Base-by-base conservation (phyloP, 1,140 invertebrate species). In the Chymomyza costata region DNA sequence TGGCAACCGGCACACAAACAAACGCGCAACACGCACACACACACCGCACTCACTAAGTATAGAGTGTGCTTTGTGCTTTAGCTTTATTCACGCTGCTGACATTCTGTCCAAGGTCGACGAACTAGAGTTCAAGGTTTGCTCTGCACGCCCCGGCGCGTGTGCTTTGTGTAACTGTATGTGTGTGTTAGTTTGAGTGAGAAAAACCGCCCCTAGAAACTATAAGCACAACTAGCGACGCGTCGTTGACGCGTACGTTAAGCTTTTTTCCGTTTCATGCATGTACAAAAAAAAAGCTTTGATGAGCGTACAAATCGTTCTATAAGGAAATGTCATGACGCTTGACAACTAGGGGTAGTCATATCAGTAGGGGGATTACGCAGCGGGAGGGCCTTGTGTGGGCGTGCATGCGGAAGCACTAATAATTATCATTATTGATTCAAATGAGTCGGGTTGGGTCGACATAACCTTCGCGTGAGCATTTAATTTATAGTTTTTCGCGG, bases 91-190 rank as follows among this genome's bases (percentile, higher is more conserved):
- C n/a, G n/a, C n/a, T n/a, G n/a, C 15, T 58, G 41, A 60, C 51
- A 60, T 60, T 60, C 43, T 47, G 37, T n/a, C 70, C 82, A 84
- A 84, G 84, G 91, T 92, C 53, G 91, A 90, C 63, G 93, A 92
- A 87, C 93, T 93, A 66, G 92, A 84, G 82, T 84, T 84, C 82
- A 84, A 84, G 82, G 82, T 82, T 65, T 40, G 64, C 8, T 25
- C 21, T 25, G 21, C 21, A 5, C 21, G 3, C 21, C 21, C 21
- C n/a, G n/a, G 31, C 31, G 31, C 31, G 31, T 34, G 31, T 34
- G n/a, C 31, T 3, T 3, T 28, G 25, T 28, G 5, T 28, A 28
- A 28, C 10, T 28, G 25, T 28, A 28, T 28, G 10, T 28, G 25
- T 28, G 25, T 28, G 25, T 28, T 5, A 32, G 16, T 35, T 15